These are phyloP conservation scores for Tenthredo mesomela DNA, from an alignment of 2,888 invertebrate species.

Conservation along the genomic window DNA sequence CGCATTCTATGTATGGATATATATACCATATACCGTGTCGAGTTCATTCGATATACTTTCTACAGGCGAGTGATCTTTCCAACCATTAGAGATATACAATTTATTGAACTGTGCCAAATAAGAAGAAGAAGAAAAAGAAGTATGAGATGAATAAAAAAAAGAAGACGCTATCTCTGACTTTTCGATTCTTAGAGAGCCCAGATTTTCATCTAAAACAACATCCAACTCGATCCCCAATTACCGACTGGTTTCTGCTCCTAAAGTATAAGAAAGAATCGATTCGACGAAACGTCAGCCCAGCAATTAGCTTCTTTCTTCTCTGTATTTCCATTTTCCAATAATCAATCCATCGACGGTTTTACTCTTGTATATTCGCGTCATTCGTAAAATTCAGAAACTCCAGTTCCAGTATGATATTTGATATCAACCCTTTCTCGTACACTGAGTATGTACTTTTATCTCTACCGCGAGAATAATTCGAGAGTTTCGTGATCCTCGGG, in stretches of 20 bases:
- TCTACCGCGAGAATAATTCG: not conserved
- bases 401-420: not conserved
- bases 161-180: not conserved
- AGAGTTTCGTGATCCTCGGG: not conserved
- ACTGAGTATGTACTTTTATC: not conserved
- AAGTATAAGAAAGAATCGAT: not conserved
- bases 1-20: not conserved
- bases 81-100: not conserved
- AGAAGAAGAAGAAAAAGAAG: not conserved
- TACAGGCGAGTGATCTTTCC: not conserved
- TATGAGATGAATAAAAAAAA: too few species aligned
- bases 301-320: not conserved
- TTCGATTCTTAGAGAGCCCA: not conserved
- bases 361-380: not conserved
- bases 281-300: not conserved
- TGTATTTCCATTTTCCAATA: not conserved
- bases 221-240: not conserved
- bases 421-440: not conserved
- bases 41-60: not conserved
- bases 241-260: not conserved
- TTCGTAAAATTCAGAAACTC: not conserved
- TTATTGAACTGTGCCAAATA: not conserved
- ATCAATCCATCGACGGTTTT: not conserved
- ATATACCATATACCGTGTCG: not conserved
- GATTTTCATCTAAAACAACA: not conserved